Percentiles rank a stretch among this genome's conserved stretches.
phyloP scores from a whole-genome alignment of 1,140 invertebrate genomes.

The Bombus pascuorum region DNA sequence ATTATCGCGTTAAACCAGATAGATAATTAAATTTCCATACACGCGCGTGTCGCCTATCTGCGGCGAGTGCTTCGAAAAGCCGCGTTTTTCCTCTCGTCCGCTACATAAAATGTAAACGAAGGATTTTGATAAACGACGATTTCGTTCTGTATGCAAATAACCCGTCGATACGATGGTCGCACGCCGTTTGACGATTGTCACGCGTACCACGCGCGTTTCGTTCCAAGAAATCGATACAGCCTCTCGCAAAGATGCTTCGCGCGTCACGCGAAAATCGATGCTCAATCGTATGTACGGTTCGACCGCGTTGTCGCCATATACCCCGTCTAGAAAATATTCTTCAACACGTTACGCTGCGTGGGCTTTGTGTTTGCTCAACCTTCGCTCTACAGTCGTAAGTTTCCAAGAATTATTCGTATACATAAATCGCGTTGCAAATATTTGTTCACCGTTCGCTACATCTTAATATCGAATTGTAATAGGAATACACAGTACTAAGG shows the following conservation, averaged over 20 bases:
- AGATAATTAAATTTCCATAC: slow-evolving; percentile 70
- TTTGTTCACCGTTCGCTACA: no score
- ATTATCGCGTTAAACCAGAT: slow-evolving; percentile 65
- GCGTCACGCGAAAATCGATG: slow-evolving; percentile 10
- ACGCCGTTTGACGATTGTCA: slow-evolving; percentile 23
- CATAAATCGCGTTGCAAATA: not conserved
- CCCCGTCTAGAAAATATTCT: not conserved
- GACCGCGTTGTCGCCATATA: not conserved
- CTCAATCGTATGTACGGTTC: not conserved
- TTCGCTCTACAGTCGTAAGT: not conserved
- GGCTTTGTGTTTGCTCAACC: not conserved
- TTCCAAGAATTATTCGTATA: not conserved
- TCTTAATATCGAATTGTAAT: not conserved
- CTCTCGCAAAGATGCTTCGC: not conserved
- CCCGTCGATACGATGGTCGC: slow-evolving; percentile 2
- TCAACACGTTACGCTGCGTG: not conserved
- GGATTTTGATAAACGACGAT: slow-evolving; percentile 54
- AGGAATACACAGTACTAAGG: not conserved
- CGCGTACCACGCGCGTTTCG: slow-evolving; percentile 25
- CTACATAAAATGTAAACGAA: slow-evolving; percentile 33
- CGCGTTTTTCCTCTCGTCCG: slow-evolving; percentile 16
- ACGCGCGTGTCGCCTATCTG: not conserved
- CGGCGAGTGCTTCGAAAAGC: not conserved
- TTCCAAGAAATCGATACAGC: slow-evolving; percentile 16
- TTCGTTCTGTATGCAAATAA: slow-evolving; percentile 50